Percentiles rank a stretch among this genome's conserved stretches.
These are phyloP conservation scores for Clitarchus hookeri DNA, from an alignment of 2,888 invertebrate species.

Conservation along the genomic window DNA sequence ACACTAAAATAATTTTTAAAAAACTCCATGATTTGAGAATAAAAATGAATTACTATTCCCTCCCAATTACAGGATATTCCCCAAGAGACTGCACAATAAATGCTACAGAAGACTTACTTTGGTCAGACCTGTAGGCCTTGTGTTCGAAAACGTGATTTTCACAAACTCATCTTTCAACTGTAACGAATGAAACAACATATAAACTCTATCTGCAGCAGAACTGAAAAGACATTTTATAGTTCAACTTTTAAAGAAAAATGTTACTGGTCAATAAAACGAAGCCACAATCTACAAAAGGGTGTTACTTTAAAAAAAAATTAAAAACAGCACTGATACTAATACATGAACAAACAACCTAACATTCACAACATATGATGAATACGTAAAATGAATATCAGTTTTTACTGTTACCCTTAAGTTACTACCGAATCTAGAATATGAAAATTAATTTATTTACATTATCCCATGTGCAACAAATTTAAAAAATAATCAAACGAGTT, in stretches of 20 bases:
- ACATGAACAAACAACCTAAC: too few relatives aligned
- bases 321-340: too few relatives aligned
- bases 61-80: background rate
- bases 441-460: too few relatives aligned
- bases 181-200: constrained; percentile 9
- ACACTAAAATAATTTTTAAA: background rate
- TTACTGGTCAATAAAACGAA: too few relatives aligned
- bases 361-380: too few relatives aligned
- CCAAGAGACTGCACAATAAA: background rate
- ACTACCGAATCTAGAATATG: too few relatives aligned
- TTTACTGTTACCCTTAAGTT: too few relatives aligned
- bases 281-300: too few relatives aligned
- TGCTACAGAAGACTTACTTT: background rate
- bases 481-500: too few relatives aligned
- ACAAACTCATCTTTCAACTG: background rate
- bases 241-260: background rate
- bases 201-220: background rate
- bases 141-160: background rate
- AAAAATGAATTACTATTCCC: background rate
- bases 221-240: background rate
- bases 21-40: background rate
- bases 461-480: too few relatives aligned
- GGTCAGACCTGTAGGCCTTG: background rate
- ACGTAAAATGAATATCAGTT: too few relatives aligned
- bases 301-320: too few relatives aligned